These are phyloP conservation scores for Corvus hawaiiensis DNA, from an alignment of 2,113 vertebrate species.

Conservation along the genomic window DNA sequence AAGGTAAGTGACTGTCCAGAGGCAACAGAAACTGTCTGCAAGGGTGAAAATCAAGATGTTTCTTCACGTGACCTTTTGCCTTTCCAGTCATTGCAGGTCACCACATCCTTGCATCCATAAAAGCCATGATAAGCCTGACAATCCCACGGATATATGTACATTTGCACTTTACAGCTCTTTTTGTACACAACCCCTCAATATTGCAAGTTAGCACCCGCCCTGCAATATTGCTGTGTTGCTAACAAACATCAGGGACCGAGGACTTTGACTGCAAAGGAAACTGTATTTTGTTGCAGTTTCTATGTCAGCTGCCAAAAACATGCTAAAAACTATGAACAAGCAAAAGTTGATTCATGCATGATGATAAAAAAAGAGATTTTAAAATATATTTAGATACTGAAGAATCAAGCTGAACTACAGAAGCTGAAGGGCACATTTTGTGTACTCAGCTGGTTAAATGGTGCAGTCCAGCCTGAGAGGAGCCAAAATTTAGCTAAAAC, in stretches of 20 bases:
- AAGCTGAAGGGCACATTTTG: constrained; percentile 19
- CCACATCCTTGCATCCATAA: neutral
- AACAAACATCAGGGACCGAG: neutral
- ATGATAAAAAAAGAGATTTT: neutral
- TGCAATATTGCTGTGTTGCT: neutral
- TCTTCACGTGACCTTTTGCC: neutral
- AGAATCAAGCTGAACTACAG: neutral
- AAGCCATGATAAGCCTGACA: neutral
- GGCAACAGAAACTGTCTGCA: neutral
- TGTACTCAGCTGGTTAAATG: constrained; percentile 38
- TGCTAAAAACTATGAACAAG: neutral
- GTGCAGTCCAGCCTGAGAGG: constrained; percentile 15
- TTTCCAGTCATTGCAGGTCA: neutral
- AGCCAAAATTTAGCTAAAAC: constrained; percentile 61
- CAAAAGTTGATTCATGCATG: neutral
- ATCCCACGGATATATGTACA: neutral
- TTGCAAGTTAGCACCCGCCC: neutral
- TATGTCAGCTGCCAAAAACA: neutral
- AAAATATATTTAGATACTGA: neutral
- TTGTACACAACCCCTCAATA: neutral
- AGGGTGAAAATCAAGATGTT: neutral
- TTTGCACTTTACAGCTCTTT: neutral
- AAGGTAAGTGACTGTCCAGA: neutral
- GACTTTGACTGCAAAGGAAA: neutral
- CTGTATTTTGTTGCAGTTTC: neutral